phyloP scores from a whole-genome alignment of 2,797 vertebrate species.

The Cyprinella venusta region DNA sequence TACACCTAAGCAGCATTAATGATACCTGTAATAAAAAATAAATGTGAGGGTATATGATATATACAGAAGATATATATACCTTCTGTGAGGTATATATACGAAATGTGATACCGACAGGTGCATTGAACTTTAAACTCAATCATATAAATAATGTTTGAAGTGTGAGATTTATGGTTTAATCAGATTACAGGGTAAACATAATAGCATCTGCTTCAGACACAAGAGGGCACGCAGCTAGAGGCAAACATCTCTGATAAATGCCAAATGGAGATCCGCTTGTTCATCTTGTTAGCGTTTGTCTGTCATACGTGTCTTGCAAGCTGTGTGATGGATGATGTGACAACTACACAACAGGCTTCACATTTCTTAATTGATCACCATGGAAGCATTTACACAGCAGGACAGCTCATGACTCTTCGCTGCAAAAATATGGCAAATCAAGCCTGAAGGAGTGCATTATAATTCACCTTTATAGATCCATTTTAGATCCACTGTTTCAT shows the following conservation, averaged over 20 bases:
- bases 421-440: conserved; percentile 5
- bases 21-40: not conserved
- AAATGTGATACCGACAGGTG: not conserved
- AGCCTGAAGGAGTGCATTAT: conserved; percentile 28
- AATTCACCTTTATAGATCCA: conserved; percentile 37
- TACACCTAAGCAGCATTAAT: not conserved
- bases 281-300: conserved; percentile 70
- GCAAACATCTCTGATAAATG: conserved; percentile 52
- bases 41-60: not conserved
- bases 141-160: conserved; percentile 18
- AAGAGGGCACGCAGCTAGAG: conserved; percentile 35
- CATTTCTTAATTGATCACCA: conserved; percentile 72
- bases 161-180: conserved; percentile 30
- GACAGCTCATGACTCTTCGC: conserved; percentile 31
- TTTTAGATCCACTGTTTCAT: conserved; percentile 29
- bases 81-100: too few relatives aligned
- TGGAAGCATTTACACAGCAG: conserved; percentile 72
- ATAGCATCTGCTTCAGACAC: conserved; percentile 36
- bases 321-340: conserved; percentile 73
- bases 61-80: too few relatives aligned
- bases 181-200: conserved; percentile 13
- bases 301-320: conserved; percentile 63
- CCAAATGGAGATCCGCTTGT: conserved; percentile 61
- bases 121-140: conserved; percentile 1
- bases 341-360: conserved; percentile 68